Base-by-base conservation (phyloP, 2,113 vertebrate genomes). In the Aspidoscelis tigris region DNA sequence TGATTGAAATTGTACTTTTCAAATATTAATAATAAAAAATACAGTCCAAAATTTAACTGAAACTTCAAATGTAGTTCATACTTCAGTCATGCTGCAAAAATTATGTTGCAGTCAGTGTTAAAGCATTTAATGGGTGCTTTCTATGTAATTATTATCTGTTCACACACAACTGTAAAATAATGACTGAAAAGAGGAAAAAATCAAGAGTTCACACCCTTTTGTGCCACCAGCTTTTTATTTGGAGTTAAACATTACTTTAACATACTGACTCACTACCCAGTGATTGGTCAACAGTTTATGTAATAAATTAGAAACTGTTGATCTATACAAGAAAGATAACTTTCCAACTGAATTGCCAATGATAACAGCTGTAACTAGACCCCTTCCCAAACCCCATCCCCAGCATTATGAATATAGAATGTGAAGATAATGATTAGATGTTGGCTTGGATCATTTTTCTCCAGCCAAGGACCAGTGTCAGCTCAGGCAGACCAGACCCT, bases 241-340 rank as follows among this genome's bases (percentile, higher is more conserved):
- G 72, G 84, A 41, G 94, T 97, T 97, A 97, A 97, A 94, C 65
- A 96, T 96, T 97, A 95, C 86, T 92, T 58, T 77, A 77, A 44
- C 76, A 80, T 43, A 26, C 69, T 80, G 87, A 84, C 80, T 85
- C 80, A 85, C 89, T 93, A 88, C 39, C 78, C 81, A 33, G 84
- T 61, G 88, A 81, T 81, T 78, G 53, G 81, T 94, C 92, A 95
- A 93, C 89, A n/a, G 82, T 91, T 91, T 24, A 86, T 76, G 89
- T 69, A 86, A 84, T 86, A 70, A 91, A 84, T 86, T 55, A 53
- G 70, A 83, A 80, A 47, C 53, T 70, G 68, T 70, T 79, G 77
- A 84, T 4, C 61, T 8, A 14, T 44, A 39, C 4, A 72, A 21
- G 10, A 11, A 43, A 69, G 26, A 33, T 66, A 26, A 26, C 44